Evolutionary conservation across 53 echinoderm and acorn worm species (phyloP), one percentile per base, ranked within the genome.

Genomic region (Stichopus horrens): DNA sequence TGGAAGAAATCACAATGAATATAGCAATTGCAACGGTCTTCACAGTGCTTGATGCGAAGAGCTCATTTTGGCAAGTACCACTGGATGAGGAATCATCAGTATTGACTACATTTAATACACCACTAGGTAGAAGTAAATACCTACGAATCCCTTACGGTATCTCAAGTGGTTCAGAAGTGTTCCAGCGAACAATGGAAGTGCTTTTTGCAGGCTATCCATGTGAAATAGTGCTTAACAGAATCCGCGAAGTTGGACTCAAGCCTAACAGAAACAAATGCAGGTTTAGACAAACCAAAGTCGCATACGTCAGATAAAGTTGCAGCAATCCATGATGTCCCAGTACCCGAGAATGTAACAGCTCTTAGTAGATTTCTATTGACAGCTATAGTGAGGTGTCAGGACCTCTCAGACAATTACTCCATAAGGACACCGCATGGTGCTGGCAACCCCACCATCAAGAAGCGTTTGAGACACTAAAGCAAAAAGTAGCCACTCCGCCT

Each of bases 191-290:
- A 55, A 92, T 92, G 80, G 90, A 92, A 58, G 79, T 89, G 52
- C 6, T 90, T 11, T 92, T 92, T 55, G 52, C 74, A 8, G 90
- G 76, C 22, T 75, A 58, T n/a, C 90, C 68, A 16, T 92, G 92
- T 63, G 73, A 54, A 23, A 92, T 4, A 21, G 82, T 87, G n/a
- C 80, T 90, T 7, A 63, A 90, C 55, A 16, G 89, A 14, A 73
- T 86, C 10, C 83, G 88, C 59, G 83, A 81, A 81, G 55, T 81
- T 56, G 55, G 55, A 6, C 18, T 81, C n/a, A 81, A 81, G 18
- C 77, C 76, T 2, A 89, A 89, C 54, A 63, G 66, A 5, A 7
- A 53, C 8, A 89, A 89, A 66, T 89, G 89, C 54, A 71, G 20
- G 21, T 89, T 89, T 65, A 63, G 81, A 8, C 54, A 59, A 10